Evolutionary conservation across 2,797 vertebrate genomes (phyloP).

Genomic region (Coregonus sp.): DNA sequence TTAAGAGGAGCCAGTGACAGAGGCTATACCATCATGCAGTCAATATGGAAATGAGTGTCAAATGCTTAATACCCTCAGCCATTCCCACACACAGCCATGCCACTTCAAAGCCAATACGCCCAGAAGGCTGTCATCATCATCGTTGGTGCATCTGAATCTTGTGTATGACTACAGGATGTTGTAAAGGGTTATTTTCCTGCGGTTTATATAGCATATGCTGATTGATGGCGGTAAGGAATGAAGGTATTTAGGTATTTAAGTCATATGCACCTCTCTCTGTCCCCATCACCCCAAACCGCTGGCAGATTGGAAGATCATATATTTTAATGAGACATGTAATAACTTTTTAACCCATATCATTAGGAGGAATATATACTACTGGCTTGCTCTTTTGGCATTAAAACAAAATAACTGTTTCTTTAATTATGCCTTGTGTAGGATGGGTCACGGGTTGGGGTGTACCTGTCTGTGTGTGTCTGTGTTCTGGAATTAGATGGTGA

Average conservation of each 20-base stretch:
- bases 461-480: slow-evolving; percentile 64
- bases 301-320: slow-evolving; percentile 80
- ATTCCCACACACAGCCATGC: slow-evolving; percentile 7
- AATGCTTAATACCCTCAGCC: slow-evolving; percentile 34
- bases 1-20: slow-evolving; percentile 1
- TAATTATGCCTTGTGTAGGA: slow-evolving; percentile 79
- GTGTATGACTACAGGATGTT: slow-evolving; percentile 6
- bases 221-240: not conserved
- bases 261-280: slow-evolving; percentile 59
- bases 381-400: slow-evolving; percentile 78
- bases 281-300: slow-evolving; percentile 73
- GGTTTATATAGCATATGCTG: not conserved
- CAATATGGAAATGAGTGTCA: slow-evolving; percentile 43
- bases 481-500: slow-evolving; percentile 79
- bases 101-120: slow-evolving; percentile 23
- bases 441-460: slow-evolving; percentile 69
- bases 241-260: not conserved
- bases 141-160: slow-evolving; percentile 6
- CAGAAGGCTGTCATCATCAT: not conserved
- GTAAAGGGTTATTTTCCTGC: not conserved
- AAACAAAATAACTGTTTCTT: slow-evolving; percentile 78
- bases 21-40: slow-evolving; percentile 9
- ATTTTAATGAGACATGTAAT: slow-evolving; percentile 85
- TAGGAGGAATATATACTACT: slow-evolving; percentile 77
- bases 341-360: slow-evolving; percentile 82